Conservation (phyloP, 2,888 invertebrate species). For the Quadriops clusia region DNA sequence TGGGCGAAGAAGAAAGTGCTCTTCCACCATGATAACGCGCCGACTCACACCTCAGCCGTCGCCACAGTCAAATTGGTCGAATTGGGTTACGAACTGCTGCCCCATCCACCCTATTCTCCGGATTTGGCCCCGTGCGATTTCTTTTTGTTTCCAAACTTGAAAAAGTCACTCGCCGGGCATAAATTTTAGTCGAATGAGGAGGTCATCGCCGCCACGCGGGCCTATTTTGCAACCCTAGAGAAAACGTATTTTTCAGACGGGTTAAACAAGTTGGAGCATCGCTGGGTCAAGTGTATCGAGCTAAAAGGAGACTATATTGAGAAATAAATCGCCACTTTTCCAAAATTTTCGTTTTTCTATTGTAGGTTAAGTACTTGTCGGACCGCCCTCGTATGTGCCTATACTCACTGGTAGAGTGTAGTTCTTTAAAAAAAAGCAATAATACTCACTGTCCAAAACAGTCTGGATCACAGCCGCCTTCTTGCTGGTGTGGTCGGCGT, state of each 20-base stretch:
- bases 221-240: too few species aligned
- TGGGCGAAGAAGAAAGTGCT: neutral
- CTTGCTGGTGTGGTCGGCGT: constrained; percentile 24
- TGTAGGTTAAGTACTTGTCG: too few species aligned
- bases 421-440: too few species aligned
- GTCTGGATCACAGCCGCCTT: constrained; percentile 19
- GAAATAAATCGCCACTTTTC: constrained; percentile 11
- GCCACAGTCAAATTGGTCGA: constrained; percentile 12
- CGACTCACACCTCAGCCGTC: constrained; percentile 5
- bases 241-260: constrained; percentile 16
- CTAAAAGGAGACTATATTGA: constrained; percentile 14
- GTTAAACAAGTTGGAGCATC: constrained; percentile 15
- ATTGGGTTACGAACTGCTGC: constrained; percentile 12
- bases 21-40: constrained; percentile 11
- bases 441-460: constrained; percentile 31
- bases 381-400: too few species aligned
- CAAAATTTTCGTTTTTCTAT: too few species aligned
- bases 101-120: constrained; percentile 17
- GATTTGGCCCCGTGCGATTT: constrained; percentile 19
- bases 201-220: too few species aligned
- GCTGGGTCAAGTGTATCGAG: constrained; percentile 13
- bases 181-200: constrained; percentile 17
- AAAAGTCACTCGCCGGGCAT: constrained; percentile 13
- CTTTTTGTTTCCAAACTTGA: constrained; percentile 17
- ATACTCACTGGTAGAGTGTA: too few species aligned